phyloP scores from a whole-genome alignment of 2,888 invertebrate genomes.

The Acheta domesticus region DNA sequence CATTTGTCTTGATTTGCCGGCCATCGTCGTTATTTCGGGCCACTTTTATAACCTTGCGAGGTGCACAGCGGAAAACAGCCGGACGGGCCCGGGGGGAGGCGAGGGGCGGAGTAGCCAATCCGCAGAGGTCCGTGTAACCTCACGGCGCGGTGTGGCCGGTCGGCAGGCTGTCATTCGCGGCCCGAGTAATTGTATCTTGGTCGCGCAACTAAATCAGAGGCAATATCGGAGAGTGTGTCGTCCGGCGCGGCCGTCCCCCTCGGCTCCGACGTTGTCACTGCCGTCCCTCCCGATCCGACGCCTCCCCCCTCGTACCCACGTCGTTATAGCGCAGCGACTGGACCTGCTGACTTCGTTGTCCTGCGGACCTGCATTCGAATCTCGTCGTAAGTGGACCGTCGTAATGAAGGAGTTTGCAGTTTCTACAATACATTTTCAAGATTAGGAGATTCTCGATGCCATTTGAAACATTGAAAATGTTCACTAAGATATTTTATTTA shows the following conservation, averaged over 20 bases:
- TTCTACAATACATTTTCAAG: no score
- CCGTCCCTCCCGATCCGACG: no score
- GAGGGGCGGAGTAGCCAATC: not conserved
- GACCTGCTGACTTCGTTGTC: no score
- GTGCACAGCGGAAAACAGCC: not conserved
- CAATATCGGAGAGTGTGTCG: not conserved
- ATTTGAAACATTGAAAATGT: no score
- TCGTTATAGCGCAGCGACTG: no score
- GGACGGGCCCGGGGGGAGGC: not conserved
- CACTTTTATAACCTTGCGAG: not conserved
- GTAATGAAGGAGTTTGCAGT: no score
- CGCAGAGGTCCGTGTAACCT: not conserved
- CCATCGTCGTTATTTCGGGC: not conserved
- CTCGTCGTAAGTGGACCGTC: no score
- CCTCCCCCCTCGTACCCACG: no score
- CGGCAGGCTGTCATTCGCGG: not conserved
- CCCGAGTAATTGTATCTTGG: not conserved
- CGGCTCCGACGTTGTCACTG: not conserved
- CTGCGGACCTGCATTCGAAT: no score
- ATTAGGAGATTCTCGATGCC: no score
- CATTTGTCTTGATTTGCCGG: conserved; percentile 18
- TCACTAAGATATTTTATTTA: no score
- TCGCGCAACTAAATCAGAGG: not conserved
- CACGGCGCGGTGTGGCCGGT: not conserved
- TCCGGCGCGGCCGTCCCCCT: not conserved